Base-by-base conservation (phyloP, 2,113 vertebrate species). In the Dicentrarchus labrax region DNA sequence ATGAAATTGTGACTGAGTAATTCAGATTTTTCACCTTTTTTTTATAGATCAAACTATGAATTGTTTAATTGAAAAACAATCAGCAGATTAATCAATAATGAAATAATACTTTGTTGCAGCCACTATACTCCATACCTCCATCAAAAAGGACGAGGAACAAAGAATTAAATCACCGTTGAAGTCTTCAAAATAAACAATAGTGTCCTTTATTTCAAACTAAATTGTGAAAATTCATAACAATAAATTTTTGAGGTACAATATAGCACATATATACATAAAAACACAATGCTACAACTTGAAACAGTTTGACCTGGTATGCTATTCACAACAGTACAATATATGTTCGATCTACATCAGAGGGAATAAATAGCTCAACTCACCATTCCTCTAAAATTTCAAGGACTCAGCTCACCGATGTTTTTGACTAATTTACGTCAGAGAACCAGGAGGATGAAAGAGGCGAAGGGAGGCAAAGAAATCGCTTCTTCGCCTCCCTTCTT, bases 141-240 rank as follows among this genome's bases (percentile, higher is more conserved):
- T 21, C 24, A 48, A 7, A 67, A 54, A 83, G 4, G 15, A 84
- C 19, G 67, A 30, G 38, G 12, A 80, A 47, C 38, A 78, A 76
- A 72, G 5, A 48, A 70, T 13, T n/a, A 21, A 30, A 76, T 72
- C 21, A 57, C 21, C 24, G 60, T 50, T 59, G 51, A 86, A 82
- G 57, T 41, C 51, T 36, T 76, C 60, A 82, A 87, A 90, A 86
- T 72, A 88, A 91, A 93, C 86, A 91, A 85, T 41, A 48, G 62
- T 77, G 48, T 87, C 91, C 86, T 95, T 95, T 95, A 95, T 94
- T 95, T 92, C 82, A 91, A 94, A 93, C 76, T 85, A 89, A 88
- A 88, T 72, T 24, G 78, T 88, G 82, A 64, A 92, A 92, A 78
- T 90, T 74, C 78, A 90, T 76, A 89, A 84, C 91, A 93, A 88